Base-by-base conservation (phyloP, 1,140 invertebrate genomes). In the Drosophila melanica region DNA sequence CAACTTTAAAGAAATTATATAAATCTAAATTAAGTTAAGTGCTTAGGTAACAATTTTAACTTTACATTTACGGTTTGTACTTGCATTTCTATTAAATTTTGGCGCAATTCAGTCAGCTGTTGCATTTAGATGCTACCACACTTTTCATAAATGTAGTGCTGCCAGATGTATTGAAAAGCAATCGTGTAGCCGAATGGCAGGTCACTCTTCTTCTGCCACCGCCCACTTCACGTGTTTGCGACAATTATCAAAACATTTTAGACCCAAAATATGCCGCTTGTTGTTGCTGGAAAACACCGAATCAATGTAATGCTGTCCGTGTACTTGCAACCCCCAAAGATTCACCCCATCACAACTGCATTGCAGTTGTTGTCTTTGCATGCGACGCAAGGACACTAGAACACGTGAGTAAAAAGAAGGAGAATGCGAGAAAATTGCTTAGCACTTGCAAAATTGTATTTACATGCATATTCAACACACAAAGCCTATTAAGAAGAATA, bases 351-450 rank as follows among this genome's bases (percentile, higher is more conserved):
- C 42, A 37, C 57, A 30, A 27, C 74, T 63, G 69, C 72, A 75
- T 37, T 78, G 72, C 75, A 78, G 66, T 66, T 77, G 58, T 69
- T 68, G 71, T 65, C 58, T 16, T 70, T 75, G 53, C 67, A 65
- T 67, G 70, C 41, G 70, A 64, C 48, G 65, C 51, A 64, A 39
- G 33, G 23, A 10, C 37, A 35, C 42, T 48, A 42, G 54, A 57
- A 47, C 75, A 78, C 72, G 75, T 78, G 72, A 75, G 75, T 77
- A 18, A 27, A 37, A 62, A 44, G 2, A 45, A 16, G 2, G 51
- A 45, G 44, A 50, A 62, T 54, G 41, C 27, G 55, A 8, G 33
- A 55, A 20, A 20, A 53, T 66, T 27, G n/a, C 14, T 47, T 33
- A 20, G 47, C 12, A 47, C 16, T 60, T 35, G 1, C 9, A n/a